A percentile compares a stretch with the other conserved stretches of the same genome.
Evolutionary conservation across 1,140 invertebrate genomes (phyloP).

Genomic region (Zeugodacus cucurbitae): DNA sequence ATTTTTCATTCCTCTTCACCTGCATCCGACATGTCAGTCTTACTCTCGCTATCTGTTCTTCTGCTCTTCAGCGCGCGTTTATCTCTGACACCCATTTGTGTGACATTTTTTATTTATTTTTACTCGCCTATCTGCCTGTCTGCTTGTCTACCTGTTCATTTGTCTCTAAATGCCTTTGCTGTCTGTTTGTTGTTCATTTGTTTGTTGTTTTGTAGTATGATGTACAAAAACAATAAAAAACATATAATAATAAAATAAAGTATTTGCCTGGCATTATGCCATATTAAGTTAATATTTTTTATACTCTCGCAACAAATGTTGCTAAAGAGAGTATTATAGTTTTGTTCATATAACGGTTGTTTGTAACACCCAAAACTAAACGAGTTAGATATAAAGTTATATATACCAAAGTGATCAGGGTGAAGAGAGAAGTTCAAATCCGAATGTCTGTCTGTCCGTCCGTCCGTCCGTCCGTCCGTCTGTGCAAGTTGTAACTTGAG

Average conservation of each 20-base stretch:
- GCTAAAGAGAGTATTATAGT: too few relatives aligned
- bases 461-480: too few relatives aligned
- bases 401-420: too few relatives aligned
- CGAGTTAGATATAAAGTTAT: too few relatives aligned
- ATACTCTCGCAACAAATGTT: too few relatives aligned
- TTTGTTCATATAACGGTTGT: too few relatives aligned
- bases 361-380: too few relatives aligned
- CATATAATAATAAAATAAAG: too few relatives aligned
- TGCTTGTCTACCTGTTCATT: not conserved
- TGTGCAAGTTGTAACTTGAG: too few relatives aligned
- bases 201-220: not conserved
- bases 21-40: not conserved
- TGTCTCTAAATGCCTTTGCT: not conserved
- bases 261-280: not conserved
- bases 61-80: not conserved
- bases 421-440: too few relatives aligned
- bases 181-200: not conserved
- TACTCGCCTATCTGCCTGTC: not conserved
- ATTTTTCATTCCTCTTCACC: not conserved
- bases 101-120: not conserved
- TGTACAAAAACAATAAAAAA: too few relatives aligned
- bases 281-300: not conserved
- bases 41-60: not conserved
- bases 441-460: too few relatives aligned
- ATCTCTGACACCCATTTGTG: not conserved